Percentiles rank a stretch among this genome's conserved stretches.
These are phyloP conservation scores for Oophaga pumilio DNA, from an alignment of 2,113 vertebrate genomes.

Conservation along the genomic window DNA sequence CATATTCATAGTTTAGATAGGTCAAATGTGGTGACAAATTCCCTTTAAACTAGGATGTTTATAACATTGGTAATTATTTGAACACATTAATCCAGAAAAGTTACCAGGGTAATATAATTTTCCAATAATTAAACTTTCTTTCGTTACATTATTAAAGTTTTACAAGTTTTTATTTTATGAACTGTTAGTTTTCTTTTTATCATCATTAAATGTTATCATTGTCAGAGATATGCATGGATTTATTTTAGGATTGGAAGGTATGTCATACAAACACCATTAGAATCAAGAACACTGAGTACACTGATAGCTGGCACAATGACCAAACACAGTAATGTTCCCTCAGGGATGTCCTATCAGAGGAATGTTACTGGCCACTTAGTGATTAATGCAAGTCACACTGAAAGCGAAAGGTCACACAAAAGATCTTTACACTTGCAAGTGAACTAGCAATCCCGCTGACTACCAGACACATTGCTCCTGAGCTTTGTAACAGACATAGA, in stretches of 20 bases:
- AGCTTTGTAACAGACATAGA: not conserved
- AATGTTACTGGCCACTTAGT: constrained; percentile 55
- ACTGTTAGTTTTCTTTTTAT: not conserved
- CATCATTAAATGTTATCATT: constrained; percentile 12
- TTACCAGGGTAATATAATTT: not conserved
- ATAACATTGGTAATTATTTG: not conserved
- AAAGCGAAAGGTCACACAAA: constrained; percentile 56
- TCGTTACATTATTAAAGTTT: not conserved
- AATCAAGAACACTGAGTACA: constrained; percentile 39
- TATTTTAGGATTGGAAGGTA: constrained; percentile 42
- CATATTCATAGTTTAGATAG: too few species aligned
- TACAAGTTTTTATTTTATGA: not conserved
- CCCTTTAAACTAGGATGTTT: not conserved
- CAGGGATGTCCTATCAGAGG: constrained; percentile 48
- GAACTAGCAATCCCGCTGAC: constrained; percentile 32
- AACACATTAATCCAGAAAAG: not conserved
- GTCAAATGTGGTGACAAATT: too few species aligned
- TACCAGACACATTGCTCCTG: constrained; percentile 31
- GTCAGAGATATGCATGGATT: not conserved
- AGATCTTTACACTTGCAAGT: constrained; percentile 43
- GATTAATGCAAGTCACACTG: constrained; percentile 56
- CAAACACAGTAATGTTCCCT: constrained; percentile 58
- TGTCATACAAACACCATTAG: constrained; percentile 50
- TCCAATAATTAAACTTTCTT: not conserved
- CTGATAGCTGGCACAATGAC: constrained; percentile 54